Base-by-base conservation (phyloP, 2,113 vertebrate species). In the Corvus cornix region DNA sequence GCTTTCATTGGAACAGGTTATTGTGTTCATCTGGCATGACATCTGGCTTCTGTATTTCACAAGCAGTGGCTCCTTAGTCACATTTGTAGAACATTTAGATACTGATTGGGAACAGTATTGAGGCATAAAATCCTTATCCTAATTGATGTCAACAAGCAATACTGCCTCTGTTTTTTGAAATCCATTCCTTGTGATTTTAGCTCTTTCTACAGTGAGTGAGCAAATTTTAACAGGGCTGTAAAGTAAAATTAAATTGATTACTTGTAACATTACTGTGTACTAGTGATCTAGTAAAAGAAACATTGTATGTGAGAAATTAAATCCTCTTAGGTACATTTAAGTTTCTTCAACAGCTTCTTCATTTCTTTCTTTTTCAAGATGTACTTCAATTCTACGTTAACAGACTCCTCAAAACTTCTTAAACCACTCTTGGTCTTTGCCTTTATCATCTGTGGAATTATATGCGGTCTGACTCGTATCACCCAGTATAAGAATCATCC, bases 401-500 rank as follows among this genome's bases (percentile, higher is more conserved):
- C 99, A 2, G 99, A 99, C 96, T 99, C 99, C 22, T 99, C 99
- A 58, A 99, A 99, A 95, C 98, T 99, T 78, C 98, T 99, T 89
- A 99, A 99, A 91, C 99, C 99, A 16, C 98, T 99, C 81, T 94
- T 99, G 95, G 99, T 99, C 87, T 99, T 99, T 97, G 99, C 99
- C 70, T 99, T 99, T 85, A 98, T 99, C 92, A 99, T 99, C 94
- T 99, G 99, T 94, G 99, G 99, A 93, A 99, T 99, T 91, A 99
- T 99, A 87, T 99, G 99, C 30, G 99, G 99, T 39, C 98, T 99
- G 94, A 99, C 99, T 44, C 98, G 99, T 48, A 99, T 99, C 74
- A 99, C 99, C 78, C 99, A 99, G 91, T 99, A 99, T 92, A 99
- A 99, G 98, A 99, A 99, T 97, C 99, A 99, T 16, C 98, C 99